Conservation (phyloP, 2,888 invertebrate genomes). For the Galeopsomyia nigrocyanea region DNA sequence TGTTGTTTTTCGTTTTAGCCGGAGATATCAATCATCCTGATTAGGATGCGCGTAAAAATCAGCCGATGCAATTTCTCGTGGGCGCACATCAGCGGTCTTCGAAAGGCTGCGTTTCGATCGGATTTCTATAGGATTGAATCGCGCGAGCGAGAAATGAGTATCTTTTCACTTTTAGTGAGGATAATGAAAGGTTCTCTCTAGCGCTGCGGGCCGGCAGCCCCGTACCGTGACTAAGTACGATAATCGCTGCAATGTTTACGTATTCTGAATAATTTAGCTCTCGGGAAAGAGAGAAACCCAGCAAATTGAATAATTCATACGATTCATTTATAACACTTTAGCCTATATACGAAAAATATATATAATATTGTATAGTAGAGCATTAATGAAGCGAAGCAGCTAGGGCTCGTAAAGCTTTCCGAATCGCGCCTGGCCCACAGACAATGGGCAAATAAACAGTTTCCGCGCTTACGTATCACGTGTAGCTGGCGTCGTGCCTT, state of each 20-base stretch:
- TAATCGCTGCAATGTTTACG: slow-evolving; percentile 11
- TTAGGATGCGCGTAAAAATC: slow-evolving; percentile 1
- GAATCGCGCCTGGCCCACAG: not conserved
- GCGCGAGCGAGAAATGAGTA: slow-evolving; percentile 23
- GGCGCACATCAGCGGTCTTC: too few species aligned
- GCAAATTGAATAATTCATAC: too few species aligned
- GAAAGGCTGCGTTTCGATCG: too few species aligned
- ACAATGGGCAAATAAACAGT: slow-evolving; percentile 35
- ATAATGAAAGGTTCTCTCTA: slow-evolving; percentile 18
- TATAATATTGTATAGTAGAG: too few species aligned
- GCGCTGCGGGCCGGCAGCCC: not conserved
- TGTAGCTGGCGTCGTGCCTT: not conserved
- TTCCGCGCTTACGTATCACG: slow-evolving; percentile 20
- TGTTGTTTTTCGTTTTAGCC: slow-evolving; percentile 1
- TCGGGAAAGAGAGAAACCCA: not conserved
- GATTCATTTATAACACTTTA: not conserved
- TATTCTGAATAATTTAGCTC: slow-evolving; percentile 12
- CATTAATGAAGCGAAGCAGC: too few species aligned
- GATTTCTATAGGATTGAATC: not conserved
- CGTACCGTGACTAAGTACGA: slow-evolving; percentile 23
- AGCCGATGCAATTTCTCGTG: not conserved
- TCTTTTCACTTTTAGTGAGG: not conserved
- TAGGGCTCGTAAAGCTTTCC: not conserved
- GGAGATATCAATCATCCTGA: slow-evolving; percentile 19
- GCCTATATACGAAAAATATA: not conserved